Evolutionary conservation across 1,140 invertebrate species (phyloP), one percentile per base, ranked within the genome.

Genomic region (Stratiolaelaps scimitus): DNA sequence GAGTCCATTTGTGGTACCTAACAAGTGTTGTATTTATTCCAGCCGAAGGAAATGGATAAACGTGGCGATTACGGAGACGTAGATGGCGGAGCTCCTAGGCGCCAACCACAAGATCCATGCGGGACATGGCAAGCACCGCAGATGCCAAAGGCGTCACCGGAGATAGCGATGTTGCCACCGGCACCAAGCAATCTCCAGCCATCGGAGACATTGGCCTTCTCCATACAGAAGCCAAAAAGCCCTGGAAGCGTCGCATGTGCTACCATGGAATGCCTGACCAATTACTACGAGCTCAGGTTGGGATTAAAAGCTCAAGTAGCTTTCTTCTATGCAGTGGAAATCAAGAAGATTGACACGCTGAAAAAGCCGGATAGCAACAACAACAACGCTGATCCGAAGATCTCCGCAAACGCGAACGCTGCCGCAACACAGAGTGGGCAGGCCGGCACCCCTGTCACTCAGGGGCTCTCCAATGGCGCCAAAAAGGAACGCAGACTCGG

Each of bases 401-500:
- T 4, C 10, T 40, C 34, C 5, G 15, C 53, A 10, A 60, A 60
- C 2, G 10, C 1, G 13, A 34, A 15, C 15, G 17, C 53, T 34
- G n/a, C 23, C 15, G n/a, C n/a, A n/a, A n/a, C n/a, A n/a, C n/a
- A n/a, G n/a, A n/a, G n/a, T n/a, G n/a, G n/a, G n/a, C n/a, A n/a
- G n/a, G n/a, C n/a, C n/a, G n/a, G n/a, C n/a, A n/a, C n/a, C n/a
- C 10, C 34, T 40, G 10, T 40, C 4, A 40, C 34, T 6, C 34
- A 40, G 10, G 34, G 10, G 10, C 53, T 23, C 13, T 17, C 53
- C 1, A 26, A 1, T 2, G 53, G 15, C 15, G 17, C 53, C 15
- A 26, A 34, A 26, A 60, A 60, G 53, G 15, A 60, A 23, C 53
- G 53, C 17, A 60, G 34, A 34, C 34, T 60, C 15, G 23, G 53